A percentile compares a stretch with the other conserved stretches of the same genome.
These are phyloP conservation scores for Temnothorax curvispinosus DNA, from an alignment of 1,140 invertebrate species.

Conservation along the genomic window DNA sequence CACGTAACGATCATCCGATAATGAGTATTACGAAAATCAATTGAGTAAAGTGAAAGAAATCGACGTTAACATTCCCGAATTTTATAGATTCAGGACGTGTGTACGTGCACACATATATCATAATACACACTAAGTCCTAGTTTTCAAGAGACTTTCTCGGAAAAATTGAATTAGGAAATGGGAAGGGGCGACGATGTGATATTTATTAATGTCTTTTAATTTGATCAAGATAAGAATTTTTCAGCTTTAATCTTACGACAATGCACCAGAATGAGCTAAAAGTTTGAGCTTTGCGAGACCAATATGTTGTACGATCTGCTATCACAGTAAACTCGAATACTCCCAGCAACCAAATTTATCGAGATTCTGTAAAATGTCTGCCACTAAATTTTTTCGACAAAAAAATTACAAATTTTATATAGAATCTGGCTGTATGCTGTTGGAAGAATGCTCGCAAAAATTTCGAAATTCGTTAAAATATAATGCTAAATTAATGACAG, in stretches of 20 bases:
- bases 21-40: constrained; percentile 30
- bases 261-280: constrained; percentile 86
- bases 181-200: constrained; percentile 79
- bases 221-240: constrained; percentile 67
- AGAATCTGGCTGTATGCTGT: neutral
- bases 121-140: constrained; percentile 65
- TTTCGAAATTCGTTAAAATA: neutral
- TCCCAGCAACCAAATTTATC: constrained; percentile 69
- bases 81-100: constrained; percentile 43
- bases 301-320: constrained; percentile 77
- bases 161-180: constrained; percentile 81
- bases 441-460: neutral
- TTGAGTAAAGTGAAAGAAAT: constrained; percentile 32
- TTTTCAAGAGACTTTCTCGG: constrained; percentile 76
- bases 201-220: constrained; percentile 78
- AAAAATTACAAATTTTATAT: neutral
- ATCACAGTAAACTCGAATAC: constrained; percentile 86
- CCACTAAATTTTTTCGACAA: neutral
- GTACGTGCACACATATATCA: constrained; percentile 47
- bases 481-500: neutral
- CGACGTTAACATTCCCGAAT: constrained; percentile 37
- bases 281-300: constrained; percentile 79
- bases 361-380: neutral
- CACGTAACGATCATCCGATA: constrained; percentile 53
- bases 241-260: constrained; percentile 85